Conservation (phyloP, 2,113 vertebrate genomes). For the Myrmophylax atrothorax region DNA sequence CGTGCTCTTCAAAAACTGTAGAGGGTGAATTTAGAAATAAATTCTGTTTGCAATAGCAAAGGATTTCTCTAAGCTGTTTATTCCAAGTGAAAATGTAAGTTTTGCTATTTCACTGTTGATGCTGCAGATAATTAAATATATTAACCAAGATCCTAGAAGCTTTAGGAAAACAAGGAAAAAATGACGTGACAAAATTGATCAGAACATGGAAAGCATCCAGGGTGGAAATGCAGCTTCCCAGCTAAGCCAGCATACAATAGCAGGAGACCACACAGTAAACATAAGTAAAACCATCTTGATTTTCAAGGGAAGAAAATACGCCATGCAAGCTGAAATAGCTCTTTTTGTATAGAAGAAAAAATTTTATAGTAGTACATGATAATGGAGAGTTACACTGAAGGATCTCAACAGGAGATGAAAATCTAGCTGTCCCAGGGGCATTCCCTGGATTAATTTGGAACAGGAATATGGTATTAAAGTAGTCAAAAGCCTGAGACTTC, state of each 20-base stretch:
- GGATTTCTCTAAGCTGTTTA: background rate
- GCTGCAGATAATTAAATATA: background rate
- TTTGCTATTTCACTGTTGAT: background rate
- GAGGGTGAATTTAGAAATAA: background rate
- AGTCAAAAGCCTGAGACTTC: background rate
- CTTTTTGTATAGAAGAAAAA: slow-evolving; percentile 16
- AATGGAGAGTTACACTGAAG: background rate
- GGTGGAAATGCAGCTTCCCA: slow-evolving; percentile 66
- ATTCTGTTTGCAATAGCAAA: background rate
- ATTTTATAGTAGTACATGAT: background rate
- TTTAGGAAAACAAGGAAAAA: slow-evolving; percentile 2
- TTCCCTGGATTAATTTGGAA: background rate
- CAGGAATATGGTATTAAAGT: background rate
- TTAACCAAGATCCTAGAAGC: slow-evolving; percentile 21
- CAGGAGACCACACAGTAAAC: slow-evolving; percentile 59
- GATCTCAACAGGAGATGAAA: slow-evolving; percentile 24
- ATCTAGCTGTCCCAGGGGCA: background rate
- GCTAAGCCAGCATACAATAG: slow-evolving; percentile 43
- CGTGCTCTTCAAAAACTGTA: background rate
- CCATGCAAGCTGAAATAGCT: slow-evolving; percentile 23
- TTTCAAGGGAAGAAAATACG: background rate
- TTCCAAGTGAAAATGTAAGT: background rate
- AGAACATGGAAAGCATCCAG: slow-evolving; percentile 61
- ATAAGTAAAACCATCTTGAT: slow-evolving; percentile 72
- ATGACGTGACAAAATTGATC: slow-evolving; percentile 51